Evolutionary conservation across 2,113 vertebrate genomes (phyloP), one percentile per base, ranked within the genome.

Genomic region (Corapipo altera): DNA sequence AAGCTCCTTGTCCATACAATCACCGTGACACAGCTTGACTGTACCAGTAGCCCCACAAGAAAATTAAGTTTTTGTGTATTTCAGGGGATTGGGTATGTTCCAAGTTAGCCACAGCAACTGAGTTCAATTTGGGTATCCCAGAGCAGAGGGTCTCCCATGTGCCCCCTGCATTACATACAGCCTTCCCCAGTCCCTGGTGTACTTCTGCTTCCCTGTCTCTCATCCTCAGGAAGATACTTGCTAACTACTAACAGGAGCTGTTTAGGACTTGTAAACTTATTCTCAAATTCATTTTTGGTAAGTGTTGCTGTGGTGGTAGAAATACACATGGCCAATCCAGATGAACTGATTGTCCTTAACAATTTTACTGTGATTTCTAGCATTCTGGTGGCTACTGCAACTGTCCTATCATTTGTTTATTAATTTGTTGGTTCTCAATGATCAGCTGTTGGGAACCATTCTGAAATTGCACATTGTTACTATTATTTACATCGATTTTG

Each of bases 381-480:
- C 73, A 43, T 78, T 93, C 55, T 75, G 52, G 58, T 88, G 85
- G n/a, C 41, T 80, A 90, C 73, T 85, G 82, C 62, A 90, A 85
- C 39, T 82, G 65, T 83, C 58, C 35, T 91, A 73, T 78, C 21
- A 74, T 90, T 77, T 20, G 5, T 87, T 89, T 80, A 35, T 79
- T 95, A 81, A 70, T 92, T 96, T 93, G 17, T 80, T 94, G 70
- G 19, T 10, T 96, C 57, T 39, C 69, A 69, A 24, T 30, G 28
- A 71, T 77, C 54, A 74, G 49, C 33, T 86, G 51, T 66, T 89
- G 81, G 66, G n/a, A 88, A 57, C 37, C 35, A 67, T 73, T 87
- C 82, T 80, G 91, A 96, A 93, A 89, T 85, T 79, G 22, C 93
- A 82, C 81, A 92, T 76, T 83, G 65, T 58, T 95, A 33, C 57